phyloP scores from a whole-genome alignment of 2,113 vertebrate species.

The Desmodus rotundus region DNA sequence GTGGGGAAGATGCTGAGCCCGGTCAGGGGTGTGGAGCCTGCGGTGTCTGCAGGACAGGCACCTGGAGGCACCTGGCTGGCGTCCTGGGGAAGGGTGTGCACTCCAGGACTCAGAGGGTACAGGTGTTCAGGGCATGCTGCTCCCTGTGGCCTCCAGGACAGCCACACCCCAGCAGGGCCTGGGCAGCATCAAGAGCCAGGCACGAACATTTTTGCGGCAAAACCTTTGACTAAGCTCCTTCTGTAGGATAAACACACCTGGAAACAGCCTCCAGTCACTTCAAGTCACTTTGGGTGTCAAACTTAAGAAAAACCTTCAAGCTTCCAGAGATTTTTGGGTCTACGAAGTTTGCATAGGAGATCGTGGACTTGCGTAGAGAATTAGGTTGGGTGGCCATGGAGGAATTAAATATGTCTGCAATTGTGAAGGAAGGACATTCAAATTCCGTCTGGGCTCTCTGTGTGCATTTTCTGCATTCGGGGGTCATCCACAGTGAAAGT shows the following conservation, averaged over 20 bases:
- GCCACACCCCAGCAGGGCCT: neutral
- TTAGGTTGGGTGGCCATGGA: neutral
- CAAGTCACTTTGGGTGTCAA: neutral
- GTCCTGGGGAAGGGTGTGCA: no score
- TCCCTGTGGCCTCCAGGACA: neutral
- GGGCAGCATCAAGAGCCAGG: neutral
- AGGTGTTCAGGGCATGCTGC: neutral
- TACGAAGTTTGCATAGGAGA: neutral
- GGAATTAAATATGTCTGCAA: neutral
- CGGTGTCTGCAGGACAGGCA: neutral
- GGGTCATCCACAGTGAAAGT: neutral
- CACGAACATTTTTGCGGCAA: neutral
- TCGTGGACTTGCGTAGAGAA: neutral
- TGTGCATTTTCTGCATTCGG: neutral
- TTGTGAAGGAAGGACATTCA: neutral
- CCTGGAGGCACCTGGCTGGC: neutral
- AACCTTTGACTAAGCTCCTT: neutral
- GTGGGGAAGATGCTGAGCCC: neutral
- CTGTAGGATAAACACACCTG: neutral
- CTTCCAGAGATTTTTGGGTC: neutral
- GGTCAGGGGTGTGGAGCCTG: no score
- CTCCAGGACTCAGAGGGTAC: neutral
- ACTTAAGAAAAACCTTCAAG: neutral
- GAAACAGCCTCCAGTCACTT: neutral
- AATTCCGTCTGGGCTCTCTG: neutral